Evolutionary conservation across 2,113 vertebrate genomes (phyloP), one percentile per base, ranked within the genome.

Genomic region (Ceyx melanurus): DNA sequence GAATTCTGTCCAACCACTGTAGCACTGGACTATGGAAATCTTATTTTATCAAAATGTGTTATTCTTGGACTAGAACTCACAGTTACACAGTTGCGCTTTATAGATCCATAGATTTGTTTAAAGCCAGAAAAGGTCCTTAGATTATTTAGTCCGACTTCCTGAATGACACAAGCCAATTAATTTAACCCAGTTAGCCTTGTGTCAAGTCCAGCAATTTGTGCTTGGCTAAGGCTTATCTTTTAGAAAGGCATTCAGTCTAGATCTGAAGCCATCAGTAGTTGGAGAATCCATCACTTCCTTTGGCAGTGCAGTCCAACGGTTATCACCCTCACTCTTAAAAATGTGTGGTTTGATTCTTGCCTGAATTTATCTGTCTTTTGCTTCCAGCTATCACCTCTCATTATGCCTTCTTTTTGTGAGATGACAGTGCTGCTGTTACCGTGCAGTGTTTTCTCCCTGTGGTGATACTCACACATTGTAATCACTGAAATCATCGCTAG

Each of bases 211-310:
- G 62, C 22, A 95, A 85, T 84, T 74, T 79, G 53, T 62, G 66
- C 86, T 93, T 96, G 93, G 94, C 93, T 78, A 33, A 84, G 40
- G 26, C 48, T 93, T 93, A 94, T 93, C 93, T 93, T 88, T 48
- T 53, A 94, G 76, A 86, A 81, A 14, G 3, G 45, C 3, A 1
- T 93, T 51, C 88, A 90, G 65, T 86, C 70, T 85, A 82, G 66
- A 82, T 94, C 50, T 87, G 70, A 95, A 95, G 51, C 83, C 81
- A 89, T 94, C 37, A 2, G 62, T 93, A 90, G 91, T 76, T 79
- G 81, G 81, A 92, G 86, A 93, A 95, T 93, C 89, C 62, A 89
- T 78, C 9, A 3, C 74, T 94, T 96, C 83, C 89, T 95, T 87
- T 90, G 73, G 54, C 86, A 92, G 15, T 50, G 17, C 43, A 79